phyloP scores from a whole-genome alignment of 2,797 vertebrate species.

The Natrix natrix region DNA sequence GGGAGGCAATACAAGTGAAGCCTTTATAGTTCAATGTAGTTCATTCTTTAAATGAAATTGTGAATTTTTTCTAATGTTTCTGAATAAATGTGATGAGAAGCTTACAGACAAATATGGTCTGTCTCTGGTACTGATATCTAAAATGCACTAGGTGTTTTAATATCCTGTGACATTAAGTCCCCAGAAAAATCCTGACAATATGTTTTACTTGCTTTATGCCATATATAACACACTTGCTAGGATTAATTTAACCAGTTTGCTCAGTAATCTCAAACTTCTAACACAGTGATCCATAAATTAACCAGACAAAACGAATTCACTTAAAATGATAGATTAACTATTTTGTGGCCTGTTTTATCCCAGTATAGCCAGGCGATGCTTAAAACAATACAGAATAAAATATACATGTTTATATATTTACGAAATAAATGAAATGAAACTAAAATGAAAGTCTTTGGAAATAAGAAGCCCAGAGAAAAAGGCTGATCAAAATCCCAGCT shows the following conservation, averaged over 20 bases:
- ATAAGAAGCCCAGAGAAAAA: background rate
- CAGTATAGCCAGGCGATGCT: background rate
- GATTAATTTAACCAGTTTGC: background rate
- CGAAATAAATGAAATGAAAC: background rate
- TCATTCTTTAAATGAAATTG: background rate
- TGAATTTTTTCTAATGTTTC: background rate
- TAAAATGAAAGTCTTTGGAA: background rate
- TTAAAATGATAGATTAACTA: background rate
- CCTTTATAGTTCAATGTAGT: background rate
- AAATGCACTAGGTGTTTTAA: background rate
- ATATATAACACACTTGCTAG: background rate
- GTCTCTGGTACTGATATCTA: background rate
- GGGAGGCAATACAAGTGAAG: constrained; percentile 28
- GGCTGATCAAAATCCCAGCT: background rate
- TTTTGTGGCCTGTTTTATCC: background rate
- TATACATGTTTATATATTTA: background rate
- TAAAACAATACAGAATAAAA: background rate
- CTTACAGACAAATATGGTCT: background rate
- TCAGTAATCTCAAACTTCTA: background rate
- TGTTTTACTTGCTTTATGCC: background rate
- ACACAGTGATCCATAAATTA: background rate
- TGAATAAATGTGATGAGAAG: background rate
- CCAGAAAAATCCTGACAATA: background rate
- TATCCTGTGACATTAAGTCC: background rate
- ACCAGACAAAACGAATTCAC: background rate